Conservation (phyloP, 2,113 vertebrate species). For the Pristiophorus japonicus region DNA sequence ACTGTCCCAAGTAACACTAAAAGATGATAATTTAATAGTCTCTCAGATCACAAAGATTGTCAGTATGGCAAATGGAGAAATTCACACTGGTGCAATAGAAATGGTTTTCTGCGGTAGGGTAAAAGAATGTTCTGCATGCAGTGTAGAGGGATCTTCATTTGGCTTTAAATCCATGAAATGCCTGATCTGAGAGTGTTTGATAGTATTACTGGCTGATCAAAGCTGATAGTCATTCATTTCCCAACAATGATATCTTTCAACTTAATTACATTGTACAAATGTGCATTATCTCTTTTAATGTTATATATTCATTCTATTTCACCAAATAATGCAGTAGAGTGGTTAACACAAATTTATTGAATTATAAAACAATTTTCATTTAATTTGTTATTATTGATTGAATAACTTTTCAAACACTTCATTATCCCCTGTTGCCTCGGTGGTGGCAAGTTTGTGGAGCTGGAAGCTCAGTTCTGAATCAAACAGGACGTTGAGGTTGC, state of each 20-base stretch:
- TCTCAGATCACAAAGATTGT: no score
- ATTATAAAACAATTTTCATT: background rate
- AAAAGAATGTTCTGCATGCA: no score
- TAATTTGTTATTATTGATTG: background rate
- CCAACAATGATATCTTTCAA: background rate
- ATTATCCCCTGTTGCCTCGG: background rate
- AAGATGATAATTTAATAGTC: no score
- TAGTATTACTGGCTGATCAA: background rate
- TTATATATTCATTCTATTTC: background rate
- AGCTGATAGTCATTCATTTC: background rate
- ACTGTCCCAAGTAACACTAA: no score
- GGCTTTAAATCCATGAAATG: no score
- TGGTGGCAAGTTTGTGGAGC: background rate
- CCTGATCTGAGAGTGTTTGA: no score
- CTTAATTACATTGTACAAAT: background rate
- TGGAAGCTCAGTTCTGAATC: no score
- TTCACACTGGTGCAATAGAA: no score
- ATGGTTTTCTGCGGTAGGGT: no score
- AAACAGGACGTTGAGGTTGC: background rate
- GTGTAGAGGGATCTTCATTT: no score
- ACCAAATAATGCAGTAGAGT: background rate
- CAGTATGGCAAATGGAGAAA: no score
- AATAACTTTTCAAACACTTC: background rate
- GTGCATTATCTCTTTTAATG: background rate
- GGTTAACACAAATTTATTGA: background rate